Percentiles rank a stretch among this genome's conserved stretches.
Conservation (phyloP, 2,888 invertebrate genomes). For the Metallyticus violacea region DNA sequence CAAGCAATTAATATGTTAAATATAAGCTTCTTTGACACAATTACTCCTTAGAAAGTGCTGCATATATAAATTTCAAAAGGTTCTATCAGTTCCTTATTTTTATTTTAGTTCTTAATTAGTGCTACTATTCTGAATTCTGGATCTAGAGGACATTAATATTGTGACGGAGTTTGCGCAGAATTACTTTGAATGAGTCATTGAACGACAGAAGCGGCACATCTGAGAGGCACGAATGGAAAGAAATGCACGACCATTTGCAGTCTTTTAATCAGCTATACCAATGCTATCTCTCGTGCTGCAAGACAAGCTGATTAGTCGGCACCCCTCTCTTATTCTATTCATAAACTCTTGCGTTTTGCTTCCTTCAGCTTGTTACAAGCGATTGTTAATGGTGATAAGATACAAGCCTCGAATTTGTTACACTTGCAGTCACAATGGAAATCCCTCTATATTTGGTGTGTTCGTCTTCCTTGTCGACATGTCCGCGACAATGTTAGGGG, state of each 20-base stretch:
- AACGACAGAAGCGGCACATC: not conserved
- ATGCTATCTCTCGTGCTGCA: not conserved
- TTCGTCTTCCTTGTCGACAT: not conserved
- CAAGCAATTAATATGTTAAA: too few species aligned
- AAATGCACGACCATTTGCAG: not conserved
- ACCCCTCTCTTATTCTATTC: too few species aligned
- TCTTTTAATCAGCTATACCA: not conserved
- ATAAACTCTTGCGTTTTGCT: too few species aligned
- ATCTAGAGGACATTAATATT: too few species aligned
- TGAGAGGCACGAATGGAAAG: too few species aligned
- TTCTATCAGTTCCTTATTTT: too few species aligned
- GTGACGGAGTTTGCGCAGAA: too few species aligned
- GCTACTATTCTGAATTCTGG: too few species aligned
- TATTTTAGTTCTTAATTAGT: too few species aligned
- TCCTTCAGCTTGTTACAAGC: not conserved
- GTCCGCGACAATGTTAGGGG: not conserved
- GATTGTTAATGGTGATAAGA: constrained; percentile 24
- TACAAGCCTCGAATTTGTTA: constrained; percentile 30
- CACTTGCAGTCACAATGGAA: constrained; percentile 24
- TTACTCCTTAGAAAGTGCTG: too few species aligned
- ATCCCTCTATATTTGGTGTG: constrained; percentile 23
- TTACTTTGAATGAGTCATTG: not conserved
- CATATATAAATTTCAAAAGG: too few species aligned
- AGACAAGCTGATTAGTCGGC: not conserved
- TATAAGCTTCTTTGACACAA: too few species aligned